Evolutionary conservation across 2,113 vertebrate genomes (phyloP).

Genomic region (Dendrocopos noguchii): DNA sequence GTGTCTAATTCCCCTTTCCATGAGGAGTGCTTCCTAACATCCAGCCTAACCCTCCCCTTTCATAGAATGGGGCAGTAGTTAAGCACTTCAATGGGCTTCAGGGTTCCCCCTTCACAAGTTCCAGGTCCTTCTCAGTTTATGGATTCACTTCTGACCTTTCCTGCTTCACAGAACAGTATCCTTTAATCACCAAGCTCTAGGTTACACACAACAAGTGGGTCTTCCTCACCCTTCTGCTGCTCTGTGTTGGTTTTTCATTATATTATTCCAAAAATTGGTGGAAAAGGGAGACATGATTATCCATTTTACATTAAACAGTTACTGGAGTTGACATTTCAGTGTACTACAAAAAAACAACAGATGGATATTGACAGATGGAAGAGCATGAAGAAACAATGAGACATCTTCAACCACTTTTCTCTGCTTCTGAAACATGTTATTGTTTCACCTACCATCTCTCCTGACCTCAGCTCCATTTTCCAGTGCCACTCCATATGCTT

Average conservation of each 20-base stretch:
- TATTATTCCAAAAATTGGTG: neutral
- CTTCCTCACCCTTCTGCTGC: neutral
- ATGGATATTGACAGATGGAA: slow-evolving; percentile 71
- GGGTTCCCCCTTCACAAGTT: slow-evolving; percentile 2
- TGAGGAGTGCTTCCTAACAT: too few relatives aligned
- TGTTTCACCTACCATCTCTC: slow-evolving; percentile 62
- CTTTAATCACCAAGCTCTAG: slow-evolving; percentile 20
- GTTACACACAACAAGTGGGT: neutral
- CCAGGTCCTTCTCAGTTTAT: slow-evolving; percentile 58
- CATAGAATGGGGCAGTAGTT: neutral
- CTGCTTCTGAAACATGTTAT: slow-evolving; percentile 57
- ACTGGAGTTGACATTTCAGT: slow-evolving; percentile 58
- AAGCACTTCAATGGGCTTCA: slow-evolving; percentile 4
- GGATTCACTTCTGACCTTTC: slow-evolving; percentile 63
- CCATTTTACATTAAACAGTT: slow-evolving; percentile 58
- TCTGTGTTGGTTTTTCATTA: neutral
- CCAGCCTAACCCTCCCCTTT: neutral
- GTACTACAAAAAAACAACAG: slow-evolving; percentile 65
- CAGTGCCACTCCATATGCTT: slow-evolving; percentile 56
- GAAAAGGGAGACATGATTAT: slow-evolving; percentile 33
- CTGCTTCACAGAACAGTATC: slow-evolving; percentile 56
- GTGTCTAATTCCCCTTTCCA: too few relatives aligned
- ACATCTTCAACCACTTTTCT: slow-evolving; percentile 41
- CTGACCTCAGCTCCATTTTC: slow-evolving; percentile 47
- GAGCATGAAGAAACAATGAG: slow-evolving; percentile 66